phyloP scores from a whole-genome alignment of 2,888 invertebrate species.

The Liodrosophila aerea region DNA sequence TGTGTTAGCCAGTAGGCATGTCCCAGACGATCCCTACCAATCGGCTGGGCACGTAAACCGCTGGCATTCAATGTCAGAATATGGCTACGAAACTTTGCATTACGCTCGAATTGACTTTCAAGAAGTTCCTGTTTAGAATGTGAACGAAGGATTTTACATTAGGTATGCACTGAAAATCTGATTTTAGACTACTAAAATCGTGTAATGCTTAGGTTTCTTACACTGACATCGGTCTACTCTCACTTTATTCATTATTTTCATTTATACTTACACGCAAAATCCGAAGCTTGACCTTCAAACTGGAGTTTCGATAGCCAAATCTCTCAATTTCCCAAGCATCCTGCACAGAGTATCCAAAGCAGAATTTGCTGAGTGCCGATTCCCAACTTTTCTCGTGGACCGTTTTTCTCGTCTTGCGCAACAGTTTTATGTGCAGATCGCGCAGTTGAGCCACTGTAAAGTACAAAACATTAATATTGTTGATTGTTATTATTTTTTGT shows the following conservation, averaged over 20 bases:
- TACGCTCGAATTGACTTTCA: slow-evolving; percentile 97
- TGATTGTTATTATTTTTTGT: slow-evolving; percentile 8
- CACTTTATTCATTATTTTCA: neutral
- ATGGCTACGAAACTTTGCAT: slow-evolving; percentile 95
- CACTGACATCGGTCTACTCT: too few relatives aligned
- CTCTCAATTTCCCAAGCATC: slow-evolving; percentile 98
- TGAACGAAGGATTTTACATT: slow-evolving; percentile 53
- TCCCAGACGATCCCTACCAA: slow-evolving; percentile 95
- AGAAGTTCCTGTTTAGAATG: slow-evolving; percentile 94
- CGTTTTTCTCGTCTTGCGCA: slow-evolving; percentile 92
- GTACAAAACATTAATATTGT: neutral
- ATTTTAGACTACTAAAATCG: too few relatives aligned
- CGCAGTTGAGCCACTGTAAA: slow-evolving; percentile 91
- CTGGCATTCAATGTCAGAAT: slow-evolving; percentile 90
- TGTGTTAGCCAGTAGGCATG: slow-evolving; percentile 96
- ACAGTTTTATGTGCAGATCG: slow-evolving; percentile 93
- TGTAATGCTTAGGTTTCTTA: too few relatives aligned
- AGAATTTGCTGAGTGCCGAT: slow-evolving; percentile 93
- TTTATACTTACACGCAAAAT: slow-evolving; percentile 89
- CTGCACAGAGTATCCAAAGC: slow-evolving; percentile 91
- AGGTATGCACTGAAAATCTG: too few relatives aligned
- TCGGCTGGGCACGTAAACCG: slow-evolving; percentile 92
- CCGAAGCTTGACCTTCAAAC: slow-evolving; percentile 92
- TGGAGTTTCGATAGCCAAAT: slow-evolving; percentile 96
- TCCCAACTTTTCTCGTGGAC: slow-evolving; percentile 95